These are phyloP conservation scores for Crotophaga sulcirostris DNA, from an alignment of 2,113 vertebrate genomes.

Conservation along the genomic window DNA sequence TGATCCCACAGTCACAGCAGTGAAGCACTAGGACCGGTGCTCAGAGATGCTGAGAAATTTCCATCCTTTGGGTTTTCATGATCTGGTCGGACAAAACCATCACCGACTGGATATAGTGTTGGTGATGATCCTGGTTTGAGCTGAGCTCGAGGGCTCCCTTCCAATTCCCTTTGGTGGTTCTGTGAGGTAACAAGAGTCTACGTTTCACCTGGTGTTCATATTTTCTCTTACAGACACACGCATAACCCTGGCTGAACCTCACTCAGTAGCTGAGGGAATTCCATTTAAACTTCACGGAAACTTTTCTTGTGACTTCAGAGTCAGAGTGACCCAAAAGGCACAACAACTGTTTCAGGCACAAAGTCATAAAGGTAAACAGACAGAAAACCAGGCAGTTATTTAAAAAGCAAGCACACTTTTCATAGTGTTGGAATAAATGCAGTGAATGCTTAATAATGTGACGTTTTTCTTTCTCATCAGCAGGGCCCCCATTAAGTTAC, in stretches of 20 bases:
- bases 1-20: neutral
- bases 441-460: neutral
- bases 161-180: neutral
- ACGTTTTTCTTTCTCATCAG: neutral
- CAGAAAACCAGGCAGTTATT: neutral
- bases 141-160: neutral
- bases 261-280: neutral
- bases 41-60: neutral
- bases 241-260: neutral
- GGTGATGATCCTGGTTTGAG: neutral
- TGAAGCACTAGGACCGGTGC: neutral
- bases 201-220: neutral
- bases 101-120: neutral
- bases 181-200: neutral
- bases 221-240: neutral
- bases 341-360: neutral
- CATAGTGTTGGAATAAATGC: neutral
- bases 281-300: neutral
- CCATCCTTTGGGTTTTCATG: rapidly evolving
- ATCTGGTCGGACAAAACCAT: neutral
- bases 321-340: neutral
- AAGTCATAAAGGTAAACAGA: neutral
- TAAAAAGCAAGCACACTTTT: neutral
- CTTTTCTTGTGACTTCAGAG: neutral
- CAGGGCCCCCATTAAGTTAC: neutral